Evolutionary conservation across 2,113 vertebrate species (phyloP).

Genomic region (Lates calcarifer): DNA sequence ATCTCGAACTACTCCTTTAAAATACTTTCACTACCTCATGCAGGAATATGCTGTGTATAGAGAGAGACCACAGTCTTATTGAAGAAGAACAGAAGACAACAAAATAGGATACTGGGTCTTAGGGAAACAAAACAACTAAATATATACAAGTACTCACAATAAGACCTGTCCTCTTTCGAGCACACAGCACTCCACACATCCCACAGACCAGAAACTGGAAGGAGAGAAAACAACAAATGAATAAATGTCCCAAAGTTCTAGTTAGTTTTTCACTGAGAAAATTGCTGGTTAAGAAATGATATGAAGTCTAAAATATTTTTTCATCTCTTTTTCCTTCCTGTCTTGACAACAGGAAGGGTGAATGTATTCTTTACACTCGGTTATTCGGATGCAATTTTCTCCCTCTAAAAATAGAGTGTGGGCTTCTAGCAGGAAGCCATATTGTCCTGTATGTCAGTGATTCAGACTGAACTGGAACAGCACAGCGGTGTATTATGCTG

Average conservation of each 20-base stretch:
- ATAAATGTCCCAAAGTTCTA: slow-evolving; percentile 9
- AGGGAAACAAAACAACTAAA: neutral
- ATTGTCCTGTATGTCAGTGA: slow-evolving; percentile 44
- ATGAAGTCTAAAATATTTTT: neutral
- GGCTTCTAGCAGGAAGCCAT: slow-evolving; percentile 12
- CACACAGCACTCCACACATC: slow-evolving; percentile 95
- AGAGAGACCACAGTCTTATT: neutral
- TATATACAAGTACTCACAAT: slow-evolving; percentile 88
- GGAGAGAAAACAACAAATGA: slow-evolving; percentile 55
- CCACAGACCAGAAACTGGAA: slow-evolving; percentile 96
- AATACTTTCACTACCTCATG: neutral
- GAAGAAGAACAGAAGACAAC: neutral
- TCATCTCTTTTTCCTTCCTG: neutral
- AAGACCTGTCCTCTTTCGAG: slow-evolving; percentile 96
- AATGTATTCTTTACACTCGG: slow-evolving; percentile 19
- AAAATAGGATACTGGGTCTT: neutral
- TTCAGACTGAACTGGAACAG: slow-evolving; percentile 38
- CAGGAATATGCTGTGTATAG: neutral
- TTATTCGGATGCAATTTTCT: slow-evolving; percentile 34
- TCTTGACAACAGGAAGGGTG: slow-evolving; percentile 20
- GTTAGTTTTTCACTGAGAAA: slow-evolving; percentile 1
- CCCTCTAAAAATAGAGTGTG: slow-evolving; percentile 44
- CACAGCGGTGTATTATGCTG: neutral
- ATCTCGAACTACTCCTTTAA: neutral
- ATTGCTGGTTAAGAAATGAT: neutral